These are phyloP conservation scores for Tachypleus tridentatus DNA, from an alignment of 1,140 invertebrate species.

Conservation along the genomic window DNA sequence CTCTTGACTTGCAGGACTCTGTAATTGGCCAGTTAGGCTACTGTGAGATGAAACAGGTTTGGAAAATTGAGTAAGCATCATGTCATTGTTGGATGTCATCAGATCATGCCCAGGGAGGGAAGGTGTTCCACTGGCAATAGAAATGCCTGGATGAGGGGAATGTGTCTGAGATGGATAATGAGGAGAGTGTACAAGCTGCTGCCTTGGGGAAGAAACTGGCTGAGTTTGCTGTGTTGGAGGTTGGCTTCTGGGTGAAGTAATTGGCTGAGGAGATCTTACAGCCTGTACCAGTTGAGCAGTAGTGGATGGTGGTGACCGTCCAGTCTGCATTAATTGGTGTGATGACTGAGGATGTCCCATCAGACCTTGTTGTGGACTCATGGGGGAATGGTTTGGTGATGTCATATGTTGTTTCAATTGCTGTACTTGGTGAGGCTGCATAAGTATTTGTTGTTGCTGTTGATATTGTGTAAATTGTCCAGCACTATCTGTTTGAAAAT, in stretches of 20 bases:
- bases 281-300: slow-evolving; percentile 12
- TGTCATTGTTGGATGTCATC: slow-evolving; percentile 20
- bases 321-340: slow-evolving; percentile 49
- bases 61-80: slow-evolving; percentile 22
- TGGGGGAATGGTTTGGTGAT: slow-evolving; percentile 14
- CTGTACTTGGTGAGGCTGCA: slow-evolving; percentile 5
- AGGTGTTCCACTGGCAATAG: slow-evolving; percentile 10
- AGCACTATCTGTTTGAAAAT: slow-evolving; percentile 8
- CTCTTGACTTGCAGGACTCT: slow-evolving; percentile 23
- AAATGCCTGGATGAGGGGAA: slow-evolving; percentile 26
- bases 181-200: slow-evolving; percentile 52
- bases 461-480: slow-evolving; percentile 17
- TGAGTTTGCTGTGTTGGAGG: slow-evolving; percentile 28
- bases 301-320: too few species aligned
- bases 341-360: slow-evolving; percentile 36
- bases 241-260: slow-evolving; percentile 53
- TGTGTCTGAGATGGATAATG: slow-evolving; percentile 13
- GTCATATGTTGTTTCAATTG: slow-evolving; percentile 20
- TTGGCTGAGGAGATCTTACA: slow-evolving; percentile 54
- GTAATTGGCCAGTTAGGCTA: slow-evolving; percentile 18
- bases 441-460: slow-evolving; percentile 15
- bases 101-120: slow-evolving; percentile 12
- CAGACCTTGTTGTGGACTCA: slow-evolving; percentile 23
- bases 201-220: slow-evolving; percentile 50
- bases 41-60: slow-evolving; percentile 18